Evolutionary conservation across 2,113 vertebrate species (phyloP).

Genomic region (Rhinoptilus africanus): DNA sequence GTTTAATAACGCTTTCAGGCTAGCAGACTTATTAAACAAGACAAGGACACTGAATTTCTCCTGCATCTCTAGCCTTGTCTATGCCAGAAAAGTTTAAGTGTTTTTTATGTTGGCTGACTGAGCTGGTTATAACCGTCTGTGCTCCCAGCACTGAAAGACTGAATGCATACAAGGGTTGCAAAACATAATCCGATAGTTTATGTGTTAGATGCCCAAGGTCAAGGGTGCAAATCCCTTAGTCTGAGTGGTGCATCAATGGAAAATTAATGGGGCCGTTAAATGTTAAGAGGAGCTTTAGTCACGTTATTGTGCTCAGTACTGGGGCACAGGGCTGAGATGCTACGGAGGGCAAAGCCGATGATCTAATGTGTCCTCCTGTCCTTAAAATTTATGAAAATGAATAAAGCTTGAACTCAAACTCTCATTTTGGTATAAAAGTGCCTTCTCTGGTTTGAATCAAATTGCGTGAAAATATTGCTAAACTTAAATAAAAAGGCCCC

Average conservation of each 20-base stretch:
- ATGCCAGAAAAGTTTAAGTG: constrained; percentile 18
- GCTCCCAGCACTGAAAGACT: neutral
- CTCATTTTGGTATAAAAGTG: neutral
- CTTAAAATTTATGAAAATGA: neutral
- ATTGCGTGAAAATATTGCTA: neutral
- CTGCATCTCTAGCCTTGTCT: neutral
- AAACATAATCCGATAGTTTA: constrained; percentile 15
- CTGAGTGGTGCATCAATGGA: neutral
- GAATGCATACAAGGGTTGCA: neutral
- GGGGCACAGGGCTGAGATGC: neutral
- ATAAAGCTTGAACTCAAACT: neutral
- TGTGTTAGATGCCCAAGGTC: constrained; percentile 23
- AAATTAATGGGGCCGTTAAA: constrained; percentile 53
- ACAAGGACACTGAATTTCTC: constrained; percentile 48
- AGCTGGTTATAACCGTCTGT: neutral
- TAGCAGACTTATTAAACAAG: constrained; percentile 39
- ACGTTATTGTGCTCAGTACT: neutral
- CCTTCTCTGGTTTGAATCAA: neutral
- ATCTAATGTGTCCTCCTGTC: neutral
- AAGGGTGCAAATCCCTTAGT: constrained; percentile 29
- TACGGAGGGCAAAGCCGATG: neutral
- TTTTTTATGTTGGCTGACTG: constrained; percentile 41
- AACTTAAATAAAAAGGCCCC: neutral
- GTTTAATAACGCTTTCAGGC: constrained; percentile 23
- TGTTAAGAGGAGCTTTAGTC: constrained; percentile 29